Evolutionary conservation across 1,140 invertebrate species (phyloP).

Genomic region (Drosophila kurseongensis): DNA sequence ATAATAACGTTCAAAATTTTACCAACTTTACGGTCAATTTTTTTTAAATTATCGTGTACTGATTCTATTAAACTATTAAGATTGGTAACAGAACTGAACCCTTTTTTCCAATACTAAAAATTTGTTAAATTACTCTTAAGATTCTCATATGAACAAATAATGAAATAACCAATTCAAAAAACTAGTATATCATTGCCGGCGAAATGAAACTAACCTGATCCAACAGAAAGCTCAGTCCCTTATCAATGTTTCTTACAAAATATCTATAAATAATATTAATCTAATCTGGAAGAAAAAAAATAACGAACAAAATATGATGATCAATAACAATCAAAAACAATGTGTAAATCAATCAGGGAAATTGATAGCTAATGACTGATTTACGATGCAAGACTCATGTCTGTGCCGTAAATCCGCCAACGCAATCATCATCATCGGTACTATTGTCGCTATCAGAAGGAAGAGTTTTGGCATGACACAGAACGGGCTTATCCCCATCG

Average conservation of each 20-base stretch:
- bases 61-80: no score
- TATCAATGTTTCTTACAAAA: constrained; percentile 20
- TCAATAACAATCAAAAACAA: constrained; percentile 62
- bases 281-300: constrained; percentile 52
- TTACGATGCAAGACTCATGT: constrained; percentile 44
- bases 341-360: constrained; percentile 67
- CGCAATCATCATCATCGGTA: constrained; percentile 19
- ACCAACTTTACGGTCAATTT: no score
- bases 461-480: constrained; percentile 37
- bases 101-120: neutral
- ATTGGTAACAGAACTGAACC: no score
- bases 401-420: constrained; percentile 27
- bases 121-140: no score
- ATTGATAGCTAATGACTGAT: constrained; percentile 73
- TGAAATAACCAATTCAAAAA: neutral
- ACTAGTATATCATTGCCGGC: neutral
- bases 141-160: no score
- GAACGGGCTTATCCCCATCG: constrained; percentile 32
- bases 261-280: constrained; percentile 64
- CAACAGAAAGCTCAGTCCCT: constrained; percentile 21
- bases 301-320: constrained; percentile 52
- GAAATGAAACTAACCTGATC: constrained; percentile 50
- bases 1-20: no score
- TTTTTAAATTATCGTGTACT: no score
- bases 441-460: constrained; percentile 20